Evolutionary conservation across 2,113 vertebrate genomes (phyloP).

Genomic region (Perca flavescens): DNA sequence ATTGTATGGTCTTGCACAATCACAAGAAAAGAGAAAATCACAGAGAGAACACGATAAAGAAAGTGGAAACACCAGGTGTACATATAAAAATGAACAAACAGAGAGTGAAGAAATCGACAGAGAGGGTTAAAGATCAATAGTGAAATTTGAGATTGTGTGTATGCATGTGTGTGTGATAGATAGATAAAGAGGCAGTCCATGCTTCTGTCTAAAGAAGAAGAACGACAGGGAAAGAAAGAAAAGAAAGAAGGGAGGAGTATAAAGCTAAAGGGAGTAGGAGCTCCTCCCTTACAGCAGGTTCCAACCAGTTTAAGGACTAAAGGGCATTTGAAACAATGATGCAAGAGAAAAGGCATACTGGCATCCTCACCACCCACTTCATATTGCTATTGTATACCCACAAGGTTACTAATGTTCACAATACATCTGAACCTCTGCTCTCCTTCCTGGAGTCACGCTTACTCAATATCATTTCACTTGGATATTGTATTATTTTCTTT

Average conservation of each 20-base stretch:
- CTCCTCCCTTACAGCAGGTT: conserved; percentile 84
- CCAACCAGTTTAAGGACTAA: conserved; percentile 84
- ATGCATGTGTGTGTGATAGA: not conserved
- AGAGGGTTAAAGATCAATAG: conserved; percentile 23
- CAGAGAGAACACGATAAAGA: conserved; percentile 29
- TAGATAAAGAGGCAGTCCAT: conserved; percentile 12
- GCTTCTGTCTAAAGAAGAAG: conserved; percentile 57
- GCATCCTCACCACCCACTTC: conserved; percentile 64
- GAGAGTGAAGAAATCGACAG: conserved; percentile 9
- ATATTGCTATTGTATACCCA: conserved; percentile 39
- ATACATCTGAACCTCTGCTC: conserved; percentile 19
- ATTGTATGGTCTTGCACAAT: conserved; percentile 76
- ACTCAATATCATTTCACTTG: conserved; percentile 22
- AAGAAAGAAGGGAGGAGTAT: conserved; percentile 60
- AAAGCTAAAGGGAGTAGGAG: conserved; percentile 63
- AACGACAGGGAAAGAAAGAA: conserved; percentile 54
- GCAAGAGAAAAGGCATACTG: conserved; percentile 79
- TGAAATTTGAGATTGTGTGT: conserved; percentile 11
- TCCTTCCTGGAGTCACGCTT: not conserved
- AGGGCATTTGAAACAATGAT: conserved; percentile 82
- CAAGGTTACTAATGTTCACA: conserved; percentile 36
- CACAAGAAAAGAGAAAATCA: conserved; percentile 34
- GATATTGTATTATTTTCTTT: not conserved
- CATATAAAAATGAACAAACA: conserved; percentile 19
- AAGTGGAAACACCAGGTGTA: conserved; percentile 18